Percentiles rank a stretch among this genome's conserved stretches.
Conservation (phyloP, 37 sponge, comb jelly and placozoan genomes). For the Chondrilla cf. caribensis region DNA sequence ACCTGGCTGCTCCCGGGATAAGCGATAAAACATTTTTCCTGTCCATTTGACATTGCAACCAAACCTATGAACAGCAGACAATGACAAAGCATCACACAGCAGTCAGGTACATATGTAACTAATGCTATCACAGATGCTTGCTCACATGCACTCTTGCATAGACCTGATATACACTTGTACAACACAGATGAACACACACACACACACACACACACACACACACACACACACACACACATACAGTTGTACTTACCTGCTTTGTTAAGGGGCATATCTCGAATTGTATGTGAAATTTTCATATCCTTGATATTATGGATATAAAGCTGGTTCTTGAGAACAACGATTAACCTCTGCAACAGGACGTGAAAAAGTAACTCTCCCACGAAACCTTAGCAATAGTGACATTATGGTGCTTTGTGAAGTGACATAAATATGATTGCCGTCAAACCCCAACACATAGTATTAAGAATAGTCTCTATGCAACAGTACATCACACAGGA, state of each 20-base stretch:
- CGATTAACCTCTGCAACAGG: conserved; percentile 71
- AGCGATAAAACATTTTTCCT: conserved; percentile 77
- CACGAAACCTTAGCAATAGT: too few species aligned
- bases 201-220: conserved; percentile 33
- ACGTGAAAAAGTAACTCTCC: not conserved
- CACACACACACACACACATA: conserved; percentile 33
- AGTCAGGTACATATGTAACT: too few species aligned
- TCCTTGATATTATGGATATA: conserved; percentile 99
- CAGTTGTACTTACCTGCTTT: conserved; percentile 62
- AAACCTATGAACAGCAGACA: conserved; percentile 42
- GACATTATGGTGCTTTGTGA: not conserved
- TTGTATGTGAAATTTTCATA: conserved; percentile 99
- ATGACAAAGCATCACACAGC: not conserved
- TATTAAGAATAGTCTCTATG: too few species aligned
- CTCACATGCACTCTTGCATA: not conserved
- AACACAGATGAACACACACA: conserved; percentile 26
- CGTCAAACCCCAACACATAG: not conserved
- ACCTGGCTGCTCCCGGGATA: conserved; percentile 92
- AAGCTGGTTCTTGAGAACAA: conserved; percentile 82
- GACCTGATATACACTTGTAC: not conserved
- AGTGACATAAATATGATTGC: not conserved
- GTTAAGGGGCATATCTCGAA: conserved; percentile 97
- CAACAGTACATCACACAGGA: too few species aligned
- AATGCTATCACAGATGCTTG: too few species aligned
- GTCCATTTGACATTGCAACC: conserved; percentile 80